Conservation (phyloP, 2,888 invertebrate species). For the Heliconius sara region DNA sequence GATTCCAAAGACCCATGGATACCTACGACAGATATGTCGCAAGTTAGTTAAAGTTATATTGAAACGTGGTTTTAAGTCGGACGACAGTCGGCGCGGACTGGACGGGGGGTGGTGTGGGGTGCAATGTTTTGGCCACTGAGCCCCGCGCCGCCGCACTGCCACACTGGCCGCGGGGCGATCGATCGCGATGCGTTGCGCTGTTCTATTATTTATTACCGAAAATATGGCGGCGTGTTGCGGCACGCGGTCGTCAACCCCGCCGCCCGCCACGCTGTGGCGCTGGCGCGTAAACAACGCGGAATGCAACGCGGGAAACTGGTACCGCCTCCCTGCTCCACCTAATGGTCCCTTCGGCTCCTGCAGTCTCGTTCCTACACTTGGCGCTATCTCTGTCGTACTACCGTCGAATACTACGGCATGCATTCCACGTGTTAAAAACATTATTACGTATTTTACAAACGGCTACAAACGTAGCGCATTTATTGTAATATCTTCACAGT, state of each 20-base stretch:
- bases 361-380: slow-evolving; percentile 29
- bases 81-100: slow-evolving; percentile 34
- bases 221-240: slow-evolving; percentile 79
- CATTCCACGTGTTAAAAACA: slow-evolving; percentile 52
- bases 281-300: slow-evolving; percentile 73
- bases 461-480: slow-evolving; percentile 13
- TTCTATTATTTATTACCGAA: slow-evolving; percentile 81
- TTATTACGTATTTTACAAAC: slow-evolving; percentile 28
- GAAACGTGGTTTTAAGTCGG: slow-evolving; percentile 33
- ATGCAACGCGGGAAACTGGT: slow-evolving; percentile 71
- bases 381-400: slow-evolving; percentile 45
- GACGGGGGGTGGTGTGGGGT: slow-evolving; percentile 52
- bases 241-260: slow-evolving; percentile 70
- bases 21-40: neutral
- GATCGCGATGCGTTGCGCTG: slow-evolving; percentile 75
- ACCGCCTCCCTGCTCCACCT: slow-evolving; percentile 59
- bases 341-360: slow-evolving; percentile 45
- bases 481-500: neutral
- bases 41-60: slow-evolving; percentile 39
- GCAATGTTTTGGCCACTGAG: slow-evolving; percentile 71
- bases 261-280: slow-evolving; percentile 56
- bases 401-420: slow-evolving; percentile 44
- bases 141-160: slow-evolving; percentile 69
- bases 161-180: slow-evolving; percentile 69
- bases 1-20: no score